Percentiles rank a stretch among this genome's conserved stretches.
phyloP scores from a whole-genome alignment of 2,797 vertebrate genomes.

The Graptemys geographica region DNA sequence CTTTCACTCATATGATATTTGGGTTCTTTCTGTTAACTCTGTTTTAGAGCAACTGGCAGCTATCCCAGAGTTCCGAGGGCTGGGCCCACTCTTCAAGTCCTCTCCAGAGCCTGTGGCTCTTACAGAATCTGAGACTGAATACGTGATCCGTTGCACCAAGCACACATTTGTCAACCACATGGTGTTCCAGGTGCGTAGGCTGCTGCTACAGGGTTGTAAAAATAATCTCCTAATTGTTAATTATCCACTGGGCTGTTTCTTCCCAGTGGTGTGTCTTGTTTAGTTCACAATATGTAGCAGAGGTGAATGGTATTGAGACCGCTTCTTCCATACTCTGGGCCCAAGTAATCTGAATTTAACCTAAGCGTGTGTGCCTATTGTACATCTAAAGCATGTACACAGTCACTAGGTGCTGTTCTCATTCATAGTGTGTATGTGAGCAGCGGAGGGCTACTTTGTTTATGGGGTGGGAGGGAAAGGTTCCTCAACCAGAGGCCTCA shows the following conservation, averaged over 20 bases:
- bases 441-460: background rate
- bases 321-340: background rate
- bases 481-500: accelerated
- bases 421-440: background rate
- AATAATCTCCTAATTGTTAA: background rate
- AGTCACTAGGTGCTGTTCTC: conserved; percentile 36
- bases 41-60: conserved; percentile 85
- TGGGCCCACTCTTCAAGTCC: conserved; percentile 86
- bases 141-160: conserved; percentile 85
- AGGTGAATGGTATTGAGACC: background rate
- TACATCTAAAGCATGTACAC: background rate
- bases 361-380: background rate
- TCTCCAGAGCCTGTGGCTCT: conserved; percentile 83
- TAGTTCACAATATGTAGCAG: accelerated
- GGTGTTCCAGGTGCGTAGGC: conserved; percentile 85
- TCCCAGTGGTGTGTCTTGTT: background rate
- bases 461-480: background rate
- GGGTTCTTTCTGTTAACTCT: conserved; percentile 10
- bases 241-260: background rate
- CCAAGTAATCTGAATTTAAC: background rate
- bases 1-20: background rate
- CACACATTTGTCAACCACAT: conserved; percentile 83
- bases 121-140: conserved; percentile 86
- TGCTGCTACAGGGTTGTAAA: background rate
- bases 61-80: conserved; percentile 81